These are phyloP conservation scores for Meloidogyne hapla DNA, from an alignment of 1,140 invertebrate genomes.

Conservation along the genomic window DNA sequence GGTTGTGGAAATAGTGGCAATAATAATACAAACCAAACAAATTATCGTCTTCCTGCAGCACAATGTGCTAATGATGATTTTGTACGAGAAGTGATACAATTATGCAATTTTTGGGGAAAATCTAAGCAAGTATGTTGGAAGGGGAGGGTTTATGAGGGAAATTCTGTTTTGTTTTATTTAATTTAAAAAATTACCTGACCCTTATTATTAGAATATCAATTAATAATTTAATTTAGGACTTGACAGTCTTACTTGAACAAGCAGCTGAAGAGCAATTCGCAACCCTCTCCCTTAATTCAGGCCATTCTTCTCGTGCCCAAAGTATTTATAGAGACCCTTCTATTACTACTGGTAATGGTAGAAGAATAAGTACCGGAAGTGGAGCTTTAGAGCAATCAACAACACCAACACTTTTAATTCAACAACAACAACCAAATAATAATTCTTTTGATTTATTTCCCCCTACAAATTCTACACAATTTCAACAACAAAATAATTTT, in stretches of 20 bases:
- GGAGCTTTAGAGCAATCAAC: neutral
- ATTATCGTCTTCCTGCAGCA: slow-evolving; percentile 44
- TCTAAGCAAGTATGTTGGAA: slow-evolving; percentile 55
- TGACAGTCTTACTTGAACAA: slow-evolving; percentile 19
- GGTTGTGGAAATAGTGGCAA: neutral
- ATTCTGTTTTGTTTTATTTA: neutral
- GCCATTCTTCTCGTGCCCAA: slow-evolving; percentile 16
- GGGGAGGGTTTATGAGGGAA: neutral
- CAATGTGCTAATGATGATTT: slow-evolving; percentile 53
- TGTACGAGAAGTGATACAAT: slow-evolving; percentile 56
- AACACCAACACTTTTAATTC: neutral
- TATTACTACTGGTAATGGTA: neutral
- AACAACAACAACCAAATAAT: neutral
- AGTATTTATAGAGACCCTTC: slow-evolving; percentile 7
- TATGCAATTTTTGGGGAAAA: slow-evolving; percentile 61
- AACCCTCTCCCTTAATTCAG: slow-evolving; percentile 14
- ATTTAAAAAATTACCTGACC: too few species aligned
- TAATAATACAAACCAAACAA: slow-evolving; percentile 7
- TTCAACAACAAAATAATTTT: slow-evolving; percentile 1
- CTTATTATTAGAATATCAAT: too few species aligned
- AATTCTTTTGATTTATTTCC: slow-evolving; percentile 3
- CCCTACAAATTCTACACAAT: neutral
- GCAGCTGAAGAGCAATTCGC: slow-evolving; percentile 22
- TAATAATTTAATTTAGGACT: too few species aligned
- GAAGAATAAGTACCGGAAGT: slow-evolving; percentile 1